phyloP scores from a whole-genome alignment of 2,113 vertebrate genomes.

The Perca flavescens region DNA sequence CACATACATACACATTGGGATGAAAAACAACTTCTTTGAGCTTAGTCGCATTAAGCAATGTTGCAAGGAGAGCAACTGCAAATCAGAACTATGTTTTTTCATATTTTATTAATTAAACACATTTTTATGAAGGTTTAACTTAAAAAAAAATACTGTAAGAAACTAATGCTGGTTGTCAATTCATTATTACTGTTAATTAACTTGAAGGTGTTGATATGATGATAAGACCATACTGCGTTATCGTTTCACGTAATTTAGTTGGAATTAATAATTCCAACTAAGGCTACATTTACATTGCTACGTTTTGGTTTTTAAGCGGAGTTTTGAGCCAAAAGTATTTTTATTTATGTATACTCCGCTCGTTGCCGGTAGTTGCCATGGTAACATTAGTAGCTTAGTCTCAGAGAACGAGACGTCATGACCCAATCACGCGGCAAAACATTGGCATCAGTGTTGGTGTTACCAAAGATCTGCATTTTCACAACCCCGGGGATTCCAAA shows the following conservation, averaged over 20 bases:
- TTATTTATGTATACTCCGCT: no score
- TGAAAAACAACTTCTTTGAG: slow-evolving; percentile 49
- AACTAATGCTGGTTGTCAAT: not conserved
- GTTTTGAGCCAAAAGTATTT: no score
- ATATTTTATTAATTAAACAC: not conserved
- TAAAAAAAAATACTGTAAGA: not conserved
- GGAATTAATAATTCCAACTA: not conserved
- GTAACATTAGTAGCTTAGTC: no score
- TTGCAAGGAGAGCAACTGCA: not conserved
- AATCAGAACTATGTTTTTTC: not conserved
- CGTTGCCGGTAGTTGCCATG: no score
- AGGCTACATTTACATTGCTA: no score
- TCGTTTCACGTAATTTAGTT: not conserved
- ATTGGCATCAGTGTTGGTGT: no score
- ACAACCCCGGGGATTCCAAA: no score
- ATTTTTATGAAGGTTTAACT: slow-evolving; percentile 23
- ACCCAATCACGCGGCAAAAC: no score
- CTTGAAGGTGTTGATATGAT: not conserved
- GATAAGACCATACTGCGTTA: not conserved
- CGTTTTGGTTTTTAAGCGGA: no score
- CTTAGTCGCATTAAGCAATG: slow-evolving; percentile 27
- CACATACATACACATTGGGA: not conserved
- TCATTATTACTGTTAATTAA: slow-evolving; percentile 1
- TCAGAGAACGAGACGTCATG: no score
- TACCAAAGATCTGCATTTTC: no score